phyloP scores from a whole-genome alignment of 2,113 vertebrate species.

The Himantopus leucocephalus region DNA sequence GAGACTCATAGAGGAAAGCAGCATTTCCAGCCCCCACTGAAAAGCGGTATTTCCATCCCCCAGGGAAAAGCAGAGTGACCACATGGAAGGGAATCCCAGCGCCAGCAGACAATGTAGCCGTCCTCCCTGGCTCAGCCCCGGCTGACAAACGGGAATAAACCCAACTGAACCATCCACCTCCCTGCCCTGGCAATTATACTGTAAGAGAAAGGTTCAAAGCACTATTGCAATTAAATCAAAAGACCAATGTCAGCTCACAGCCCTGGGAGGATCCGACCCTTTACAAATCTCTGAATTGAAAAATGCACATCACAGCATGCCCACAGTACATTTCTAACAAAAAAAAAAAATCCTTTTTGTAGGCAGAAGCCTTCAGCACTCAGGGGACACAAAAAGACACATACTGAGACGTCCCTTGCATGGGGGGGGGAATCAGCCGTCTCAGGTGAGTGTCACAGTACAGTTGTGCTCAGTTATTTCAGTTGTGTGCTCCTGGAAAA shows the following conservation, averaged over 20 bases:
- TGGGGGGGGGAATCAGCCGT: background rate
- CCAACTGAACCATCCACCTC: background rate
- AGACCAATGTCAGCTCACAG: background rate
- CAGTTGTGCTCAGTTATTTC: background rate
- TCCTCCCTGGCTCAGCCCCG: background rate
- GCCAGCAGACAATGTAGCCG: background rate
- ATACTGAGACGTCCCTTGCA: background rate
- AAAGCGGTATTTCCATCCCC: background rate
- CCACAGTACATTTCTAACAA: background rate
- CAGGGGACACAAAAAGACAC: background rate
- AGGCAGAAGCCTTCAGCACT: background rate
- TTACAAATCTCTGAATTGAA: background rate
- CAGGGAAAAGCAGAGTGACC: background rate
- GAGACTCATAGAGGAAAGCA: background rate
- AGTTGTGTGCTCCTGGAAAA: background rate
- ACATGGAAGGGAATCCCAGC: background rate
- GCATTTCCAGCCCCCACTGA: background rate
- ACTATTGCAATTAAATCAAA: background rate
- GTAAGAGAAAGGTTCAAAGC: background rate
- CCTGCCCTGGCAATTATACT: background rate
- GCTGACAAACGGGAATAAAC: background rate
- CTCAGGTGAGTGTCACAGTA: conserved; percentile 22
- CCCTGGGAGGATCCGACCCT: background rate
- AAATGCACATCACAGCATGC: background rate
- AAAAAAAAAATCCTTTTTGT: background rate